Percentiles rank a stretch among this genome's conserved stretches.
These are phyloP conservation scores for Galbula dea DNA, from an alignment of 2,113 vertebrate genomes.

Conservation along the genomic window DNA sequence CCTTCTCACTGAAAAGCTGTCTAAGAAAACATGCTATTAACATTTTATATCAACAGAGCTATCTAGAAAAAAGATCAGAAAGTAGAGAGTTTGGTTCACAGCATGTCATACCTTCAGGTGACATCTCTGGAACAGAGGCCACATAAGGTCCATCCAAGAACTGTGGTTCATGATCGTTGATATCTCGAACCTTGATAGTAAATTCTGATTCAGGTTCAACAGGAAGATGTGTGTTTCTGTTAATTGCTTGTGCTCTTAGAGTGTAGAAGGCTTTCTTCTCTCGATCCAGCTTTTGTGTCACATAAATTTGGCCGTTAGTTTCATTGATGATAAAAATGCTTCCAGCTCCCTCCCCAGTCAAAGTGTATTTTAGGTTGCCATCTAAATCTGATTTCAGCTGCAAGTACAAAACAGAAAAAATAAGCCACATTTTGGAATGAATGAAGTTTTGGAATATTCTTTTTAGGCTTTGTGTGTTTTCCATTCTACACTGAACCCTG, in stretches of 20 bases:
- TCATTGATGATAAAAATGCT: constrained; percentile 82
- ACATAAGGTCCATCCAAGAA: constrained; percentile 90
- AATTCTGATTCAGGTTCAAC: constrained; percentile 90
- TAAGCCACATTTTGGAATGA: background rate
- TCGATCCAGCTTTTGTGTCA: constrained; percentile 81
- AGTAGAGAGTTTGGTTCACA: background rate
- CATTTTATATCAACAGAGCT: background rate
- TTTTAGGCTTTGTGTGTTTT: background rate
- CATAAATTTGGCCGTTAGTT: constrained; percentile 77
- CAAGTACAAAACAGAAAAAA: background rate
- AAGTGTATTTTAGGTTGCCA: constrained; percentile 76
- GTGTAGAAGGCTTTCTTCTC: constrained; percentile 85
- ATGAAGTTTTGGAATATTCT: background rate
- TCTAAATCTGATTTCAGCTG: constrained; percentile 87
- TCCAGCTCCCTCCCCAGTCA: constrained; percentile 84
- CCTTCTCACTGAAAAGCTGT: background rate
- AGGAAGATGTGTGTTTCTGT: constrained; percentile 72
- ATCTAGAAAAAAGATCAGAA: background rate
- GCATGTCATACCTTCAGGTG: constrained; percentile 78
- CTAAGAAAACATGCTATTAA: background rate
- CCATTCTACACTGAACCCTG: background rate
- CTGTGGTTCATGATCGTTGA: constrained; percentile 88
- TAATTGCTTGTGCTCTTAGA: constrained; percentile 83
- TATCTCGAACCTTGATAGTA: constrained; percentile 88
- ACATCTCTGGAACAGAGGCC: constrained; percentile 91